Conservation (phyloP, 2,797 vertebrate genomes). For the Ispidina picta region DNA sequence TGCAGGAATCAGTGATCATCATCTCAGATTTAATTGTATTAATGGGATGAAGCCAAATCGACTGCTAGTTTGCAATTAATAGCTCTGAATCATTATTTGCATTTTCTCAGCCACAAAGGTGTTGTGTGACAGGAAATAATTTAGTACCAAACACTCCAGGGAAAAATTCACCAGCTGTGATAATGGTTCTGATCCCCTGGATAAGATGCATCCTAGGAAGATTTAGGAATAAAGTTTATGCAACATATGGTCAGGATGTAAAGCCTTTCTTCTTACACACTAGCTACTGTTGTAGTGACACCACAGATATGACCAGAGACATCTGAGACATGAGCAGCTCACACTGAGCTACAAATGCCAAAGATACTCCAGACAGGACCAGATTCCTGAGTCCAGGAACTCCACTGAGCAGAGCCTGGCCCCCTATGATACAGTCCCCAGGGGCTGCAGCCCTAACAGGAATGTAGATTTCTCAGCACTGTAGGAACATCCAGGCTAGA, state of each 20-base stretch:
- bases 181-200: not conserved
- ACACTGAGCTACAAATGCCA: not conserved
- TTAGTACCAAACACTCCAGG: not conserved
- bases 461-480: not conserved
- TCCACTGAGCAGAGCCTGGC: not conserved
- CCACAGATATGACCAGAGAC: not conserved
- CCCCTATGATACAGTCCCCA: not conserved
- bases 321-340: not conserved
- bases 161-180: not conserved
- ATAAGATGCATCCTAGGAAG: not conserved
- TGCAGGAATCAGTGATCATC: not conserved
- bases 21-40: not conserved
- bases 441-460: not conserved
- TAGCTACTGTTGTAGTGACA: not conserved
- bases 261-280: not conserved
- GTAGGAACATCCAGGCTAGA: not conserved
- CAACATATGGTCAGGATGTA: not conserved
- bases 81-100: not conserved
- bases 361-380: not conserved
- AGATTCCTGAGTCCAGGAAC: not conserved
- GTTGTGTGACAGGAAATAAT: not conserved
- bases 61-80: not conserved
- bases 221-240: not conserved
- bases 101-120: not conserved
- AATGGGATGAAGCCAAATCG: not conserved